A percentile compares a stretch with the other conserved stretches of the same genome.
Conservation (phyloP, 1,140 invertebrate genomes). For the Grapholita molesta region DNA sequence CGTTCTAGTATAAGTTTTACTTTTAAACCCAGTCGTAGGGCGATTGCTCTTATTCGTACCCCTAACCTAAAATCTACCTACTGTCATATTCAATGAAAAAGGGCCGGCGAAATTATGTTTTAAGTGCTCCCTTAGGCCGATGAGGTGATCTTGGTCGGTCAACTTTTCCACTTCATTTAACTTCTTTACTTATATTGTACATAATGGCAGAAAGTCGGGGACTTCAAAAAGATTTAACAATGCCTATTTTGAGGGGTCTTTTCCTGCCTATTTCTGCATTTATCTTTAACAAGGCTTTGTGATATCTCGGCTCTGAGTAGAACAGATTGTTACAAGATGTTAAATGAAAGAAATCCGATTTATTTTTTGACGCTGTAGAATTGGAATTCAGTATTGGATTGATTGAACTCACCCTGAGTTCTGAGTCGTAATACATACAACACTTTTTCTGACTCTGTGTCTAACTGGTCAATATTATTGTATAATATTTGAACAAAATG, state of each 20-base stretch:
- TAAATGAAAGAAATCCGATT: background rate
- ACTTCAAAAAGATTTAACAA: conserved; percentile 75
- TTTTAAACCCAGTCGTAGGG: background rate
- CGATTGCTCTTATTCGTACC: background rate
- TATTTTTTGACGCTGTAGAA: background rate
- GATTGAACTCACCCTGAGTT: no score
- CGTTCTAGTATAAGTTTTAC: no score
- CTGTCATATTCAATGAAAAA: conserved; percentile 5
- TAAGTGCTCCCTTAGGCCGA: conserved; percentile 16
- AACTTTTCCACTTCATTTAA: conserved; percentile 76
- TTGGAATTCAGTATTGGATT: background rate
- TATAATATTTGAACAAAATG: no score
- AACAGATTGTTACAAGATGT: background rate
- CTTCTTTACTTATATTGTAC: conserved; percentile 71
- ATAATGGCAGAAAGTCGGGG: conserved; percentile 66
- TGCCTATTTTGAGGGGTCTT: conserved; percentile 68
- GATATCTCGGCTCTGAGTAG: conserved; percentile 24
- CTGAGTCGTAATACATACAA: no score
- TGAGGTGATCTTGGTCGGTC: conserved; percentile 43
- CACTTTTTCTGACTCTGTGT: no score
- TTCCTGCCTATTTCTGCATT: conserved; percentile 46
- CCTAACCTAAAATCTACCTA: background rate
- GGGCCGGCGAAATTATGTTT: conserved; percentile 18
- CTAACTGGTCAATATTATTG: no score
- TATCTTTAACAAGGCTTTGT: conserved; percentile 44